Evolutionary conservation across 2,113 vertebrate genomes (phyloP), one percentile per base, ranked within the genome.

Genomic region (Zapus hudsonius): DNA sequence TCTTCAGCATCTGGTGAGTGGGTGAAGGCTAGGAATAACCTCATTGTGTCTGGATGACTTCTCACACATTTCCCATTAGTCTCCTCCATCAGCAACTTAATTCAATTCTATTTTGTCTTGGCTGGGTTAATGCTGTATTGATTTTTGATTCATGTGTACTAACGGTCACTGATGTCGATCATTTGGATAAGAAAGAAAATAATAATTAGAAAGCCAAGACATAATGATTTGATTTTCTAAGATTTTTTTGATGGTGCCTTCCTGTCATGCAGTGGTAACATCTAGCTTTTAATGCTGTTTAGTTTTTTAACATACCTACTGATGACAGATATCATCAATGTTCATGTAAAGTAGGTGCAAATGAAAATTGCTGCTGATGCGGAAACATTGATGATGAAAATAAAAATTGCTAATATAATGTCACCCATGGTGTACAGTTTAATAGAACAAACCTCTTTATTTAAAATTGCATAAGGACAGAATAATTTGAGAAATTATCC

Each of bases 181-280:
- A 87, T 79, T 74, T 67, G 27, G 47, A 61, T 78, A 69, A 93
- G 76, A 91, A 84, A 87, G 76, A 91, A 95, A 95, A 95, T 70
- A 85, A 69, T 91, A 66, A 88, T 47, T 89, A 74, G 57, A 87
- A 47, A 87, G 23, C 38, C 13, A 23, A 81, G 38, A 42, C 33
- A 87, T 19, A 61, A 87, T 55, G 57, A 87, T 78, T 94, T 75
- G 12, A 79, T 80, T 91, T 94, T 91, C 70, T 87, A 83, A 52
- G 44, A 84, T 81, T 87, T 72, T n/a, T 84, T 3, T 70, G n/a
- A 80, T 69, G 5, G 36, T 73, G n/a, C 16, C 22, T 85, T 80
- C 76, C 4, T 72, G 27, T 1, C 40, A 80, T 80, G 33, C 44
- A 44, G 61, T n/a, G 84, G 40, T 22, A 78, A 57, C 25, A 92